Percentiles rank a stretch among this genome's conserved stretches.
phyloP scores from a whole-genome alignment of 1,140 invertebrate genomes.

The Daktulosphaira vitifoliae region DNA sequence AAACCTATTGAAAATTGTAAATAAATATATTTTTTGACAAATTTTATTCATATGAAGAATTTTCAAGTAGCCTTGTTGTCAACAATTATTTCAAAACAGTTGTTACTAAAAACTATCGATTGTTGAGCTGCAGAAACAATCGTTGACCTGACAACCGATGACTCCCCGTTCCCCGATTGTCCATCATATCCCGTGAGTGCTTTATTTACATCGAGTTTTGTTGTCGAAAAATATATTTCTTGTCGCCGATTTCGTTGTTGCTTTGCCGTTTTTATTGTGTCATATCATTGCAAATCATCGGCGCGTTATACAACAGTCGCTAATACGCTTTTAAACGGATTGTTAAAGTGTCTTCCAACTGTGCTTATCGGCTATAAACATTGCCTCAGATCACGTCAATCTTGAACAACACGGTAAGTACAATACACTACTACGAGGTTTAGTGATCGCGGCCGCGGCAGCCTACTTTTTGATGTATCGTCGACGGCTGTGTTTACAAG shows the following conservation, averaged over 20 bases:
- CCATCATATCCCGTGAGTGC: slow-evolving; percentile 27
- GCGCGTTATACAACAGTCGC: neutral
- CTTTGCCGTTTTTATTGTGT: slow-evolving; percentile 1
- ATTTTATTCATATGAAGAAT: no score
- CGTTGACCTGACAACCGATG: slow-evolving; percentile 28
- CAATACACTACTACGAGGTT: neutral
- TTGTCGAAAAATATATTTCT: slow-evolving; percentile 31
- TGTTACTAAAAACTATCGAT: slow-evolving; percentile 15
- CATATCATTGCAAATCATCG: slow-evolving; percentile 6
- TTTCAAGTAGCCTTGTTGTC: neutral
- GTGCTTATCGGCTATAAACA: slow-evolving; percentile 16
- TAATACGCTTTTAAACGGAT: neutral
- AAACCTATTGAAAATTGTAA: no score
- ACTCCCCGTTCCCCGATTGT: slow-evolving; percentile 24
- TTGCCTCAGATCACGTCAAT: slow-evolving; percentile 24
- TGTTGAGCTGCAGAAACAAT: slow-evolving; percentile 23
- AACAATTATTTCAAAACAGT: neutral
- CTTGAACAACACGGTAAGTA: slow-evolving; percentile 24
- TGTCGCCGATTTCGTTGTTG: slow-evolving; percentile 16
- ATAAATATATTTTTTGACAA: no score
- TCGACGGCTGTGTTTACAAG: slow-evolving; percentile 24
- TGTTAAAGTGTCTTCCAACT: neutral
- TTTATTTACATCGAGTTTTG: slow-evolving; percentile 34
- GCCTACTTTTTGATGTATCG: slow-evolving; percentile 24
- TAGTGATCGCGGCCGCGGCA: neutral